Base-by-base conservation (phyloP, 2,797 vertebrate genomes). In the Coranthus polyacanthus region DNA sequence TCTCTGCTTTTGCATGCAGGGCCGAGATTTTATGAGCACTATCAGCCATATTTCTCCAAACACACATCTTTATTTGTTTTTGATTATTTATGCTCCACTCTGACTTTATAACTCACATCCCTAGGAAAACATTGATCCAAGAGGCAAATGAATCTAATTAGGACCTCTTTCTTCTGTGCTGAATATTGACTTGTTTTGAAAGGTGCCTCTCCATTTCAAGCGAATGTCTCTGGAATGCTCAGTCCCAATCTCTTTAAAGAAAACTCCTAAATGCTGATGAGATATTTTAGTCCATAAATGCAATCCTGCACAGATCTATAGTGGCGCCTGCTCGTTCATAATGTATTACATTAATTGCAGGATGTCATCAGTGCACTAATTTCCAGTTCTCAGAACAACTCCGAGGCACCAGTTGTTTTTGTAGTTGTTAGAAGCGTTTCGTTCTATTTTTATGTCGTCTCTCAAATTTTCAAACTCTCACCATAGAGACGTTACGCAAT, bases 131-230 rank as follows among this genome's bases (percentile, higher is more conserved):
- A 94, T 93, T 93, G 93, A 93, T 94, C 93, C 81, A 54, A 83
- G 91, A 89, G 90, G 92, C 90, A 93, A 93, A 94, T 92, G 90
- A 92, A 94, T 93, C 92, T 94, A 93, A 94, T 93, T 92, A 94
- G 93, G 89, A 90, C 83, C 93, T 88, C 88, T 91, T 88, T 93
- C 90, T 91, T 93, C 89, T 86, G 75, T 89, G 91, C 89, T 86
- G 86, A 83, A 92, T 94, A 93, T 93, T 93, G 93, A 93, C 92
- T 93, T 91, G 92, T 93, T 90, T 88, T 91, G 91, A 93, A 94
- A 93, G 92, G 90, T 92, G 91, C 89, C 90, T 92, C 90, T 92
- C 91, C 88, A 88, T 91, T 90, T 91, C 89, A 79, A 87, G 86
- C 70, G 65, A 90, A 90, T 92, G 91, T 92, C 91, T 91, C 81